Percentiles rank a stretch among this genome's conserved stretches.
Conservation (phyloP, 2,797 vertebrate species). For the Lutjanus argentimaculatus region DNA sequence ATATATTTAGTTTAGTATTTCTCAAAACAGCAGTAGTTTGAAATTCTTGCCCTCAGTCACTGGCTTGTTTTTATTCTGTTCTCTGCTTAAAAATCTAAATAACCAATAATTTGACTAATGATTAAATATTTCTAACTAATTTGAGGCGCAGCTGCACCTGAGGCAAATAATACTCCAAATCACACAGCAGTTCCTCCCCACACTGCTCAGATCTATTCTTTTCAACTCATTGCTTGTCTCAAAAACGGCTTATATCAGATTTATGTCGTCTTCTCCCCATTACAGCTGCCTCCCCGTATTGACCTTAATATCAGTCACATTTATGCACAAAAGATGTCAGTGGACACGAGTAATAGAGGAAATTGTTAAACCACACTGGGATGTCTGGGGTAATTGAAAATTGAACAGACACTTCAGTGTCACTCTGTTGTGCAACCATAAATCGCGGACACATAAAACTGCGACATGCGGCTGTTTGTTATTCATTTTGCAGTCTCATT, state of each 20-base stretch:
- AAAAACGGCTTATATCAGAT: conserved; percentile 20
- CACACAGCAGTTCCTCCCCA: neutral
- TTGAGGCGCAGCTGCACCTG: neutral
- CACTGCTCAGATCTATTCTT: neutral
- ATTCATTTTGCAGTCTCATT: conserved; percentile 61
- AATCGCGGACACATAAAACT: conserved; percentile 55
- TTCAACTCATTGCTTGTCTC: conserved; percentile 12
- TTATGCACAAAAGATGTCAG: conserved; percentile 41
- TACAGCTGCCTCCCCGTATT: conserved; percentile 34
- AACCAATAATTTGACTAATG: neutral
- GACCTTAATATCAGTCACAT: conserved; percentile 53
- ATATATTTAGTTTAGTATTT: too few relatives aligned
- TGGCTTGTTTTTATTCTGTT: neutral
- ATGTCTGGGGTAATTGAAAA: conserved; percentile 52
- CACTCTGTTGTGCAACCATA: conserved; percentile 38
- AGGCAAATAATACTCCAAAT: neutral
- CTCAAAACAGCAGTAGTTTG: neutral
- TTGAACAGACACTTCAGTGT: conserved; percentile 44
- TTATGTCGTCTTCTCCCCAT: conserved; percentile 23
- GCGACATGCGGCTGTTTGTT: conserved; percentile 47
- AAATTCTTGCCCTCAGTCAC: neutral
- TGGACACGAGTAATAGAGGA: conserved; percentile 16
- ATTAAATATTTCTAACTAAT: neutral
- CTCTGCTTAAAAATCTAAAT: neutral
- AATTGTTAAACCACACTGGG: conserved; percentile 29